Percentiles rank a stretch among this genome's conserved stretches.
These are phyloP conservation scores for Melanotaenia nigrans DNA, from an alignment of 2,797 vertebrate genomes.

Conservation along the genomic window DNA sequence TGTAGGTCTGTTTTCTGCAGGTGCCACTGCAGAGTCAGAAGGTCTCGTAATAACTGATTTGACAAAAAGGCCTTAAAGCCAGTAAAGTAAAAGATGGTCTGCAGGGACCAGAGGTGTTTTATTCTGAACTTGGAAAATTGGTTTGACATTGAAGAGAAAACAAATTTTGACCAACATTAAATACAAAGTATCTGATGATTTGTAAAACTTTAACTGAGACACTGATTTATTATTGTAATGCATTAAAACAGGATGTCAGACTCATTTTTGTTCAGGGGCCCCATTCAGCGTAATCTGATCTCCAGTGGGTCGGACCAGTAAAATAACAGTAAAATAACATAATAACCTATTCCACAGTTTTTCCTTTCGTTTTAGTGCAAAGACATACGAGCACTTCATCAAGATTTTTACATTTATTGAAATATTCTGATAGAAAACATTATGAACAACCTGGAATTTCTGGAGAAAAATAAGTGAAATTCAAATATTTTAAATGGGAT, in stretches of 20 bases:
- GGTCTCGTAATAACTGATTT: constrained; percentile 13
- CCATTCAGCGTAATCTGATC: too few species aligned
- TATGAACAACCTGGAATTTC: too few species aligned
- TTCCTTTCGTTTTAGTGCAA: too few species aligned
- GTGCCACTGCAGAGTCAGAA: constrained; percentile 37
- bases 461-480: too few species aligned
- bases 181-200: background rate
- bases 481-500: too few species aligned
- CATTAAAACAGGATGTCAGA: background rate
- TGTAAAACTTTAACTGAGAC: background rate
- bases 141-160: constrained; percentile 14
- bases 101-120: constrained; percentile 10
- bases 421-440: too few species aligned
- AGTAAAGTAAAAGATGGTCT: constrained; percentile 25
- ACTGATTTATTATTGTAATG: background rate
- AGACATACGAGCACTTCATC: too few species aligned
- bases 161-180: constrained; percentile 1
- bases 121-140: background rate
- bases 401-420: too few species aligned
- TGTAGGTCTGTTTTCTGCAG: constrained; percentile 29
- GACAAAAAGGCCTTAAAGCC: constrained; percentile 21
- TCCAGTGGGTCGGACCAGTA: too few species aligned
- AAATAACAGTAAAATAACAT: too few species aligned
- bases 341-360: too few species aligned
- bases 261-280: too few species aligned